Evolutionary conservation across 2,797 vertebrate genomes (phyloP).

Genomic region (Hypotaenidia okinawae): DNA sequence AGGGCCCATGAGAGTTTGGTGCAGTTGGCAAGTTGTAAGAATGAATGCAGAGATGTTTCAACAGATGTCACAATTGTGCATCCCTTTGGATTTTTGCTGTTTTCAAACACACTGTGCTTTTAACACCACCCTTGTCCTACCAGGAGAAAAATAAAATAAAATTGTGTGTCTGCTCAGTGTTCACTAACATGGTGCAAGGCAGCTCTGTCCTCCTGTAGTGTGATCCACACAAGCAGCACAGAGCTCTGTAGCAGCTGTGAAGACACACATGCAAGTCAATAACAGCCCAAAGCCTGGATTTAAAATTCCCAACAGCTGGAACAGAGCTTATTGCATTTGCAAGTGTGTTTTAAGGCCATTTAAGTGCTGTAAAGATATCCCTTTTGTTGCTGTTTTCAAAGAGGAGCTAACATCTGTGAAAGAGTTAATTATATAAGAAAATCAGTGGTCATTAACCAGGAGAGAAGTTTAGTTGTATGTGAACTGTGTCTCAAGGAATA

Average conservation of each 20-base stretch:
- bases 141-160: neutral
- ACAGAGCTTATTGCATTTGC: neutral
- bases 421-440: neutral
- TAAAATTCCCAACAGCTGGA: constrained; percentile 28
- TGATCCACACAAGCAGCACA: accelerated
- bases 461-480: neutral
- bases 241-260: constrained; percentile 9
- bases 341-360: neutral
- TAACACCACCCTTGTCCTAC: neutral
- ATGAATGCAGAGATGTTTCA: neutral
- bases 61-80: neutral
- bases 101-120: neutral
- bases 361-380: neutral
- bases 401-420: neutral
- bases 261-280: neutral
- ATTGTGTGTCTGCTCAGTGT: no score
- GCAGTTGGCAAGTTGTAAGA: neutral
- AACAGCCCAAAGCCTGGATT: constrained; percentile 38
- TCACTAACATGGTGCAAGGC: neutral
- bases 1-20: neutral
- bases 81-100: neutral
- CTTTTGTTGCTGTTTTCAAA: neutral
- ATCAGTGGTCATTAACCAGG: neutral
- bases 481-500: neutral
- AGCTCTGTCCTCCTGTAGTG: neutral